Base-by-base conservation (phyloP, 2,888 invertebrate genomes). In the Teleogryllus oceanicus region DNA sequence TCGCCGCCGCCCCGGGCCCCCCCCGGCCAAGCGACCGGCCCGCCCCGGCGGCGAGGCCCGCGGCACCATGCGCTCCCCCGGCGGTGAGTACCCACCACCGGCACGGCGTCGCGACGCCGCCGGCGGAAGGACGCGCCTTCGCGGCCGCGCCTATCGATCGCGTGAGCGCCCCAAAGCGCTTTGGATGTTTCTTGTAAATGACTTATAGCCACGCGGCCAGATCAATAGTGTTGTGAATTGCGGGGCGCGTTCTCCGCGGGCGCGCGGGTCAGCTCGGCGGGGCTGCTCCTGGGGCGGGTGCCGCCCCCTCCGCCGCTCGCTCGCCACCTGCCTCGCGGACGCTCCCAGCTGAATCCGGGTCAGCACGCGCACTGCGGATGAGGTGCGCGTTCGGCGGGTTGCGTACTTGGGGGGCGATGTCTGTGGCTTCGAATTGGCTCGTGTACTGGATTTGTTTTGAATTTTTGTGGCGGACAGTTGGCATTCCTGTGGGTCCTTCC, bases 221-320 rank as follows among this genome's bases (percentile, higher is more conserved):
- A 62, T 62, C 62, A 62, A 62, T 62, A 62, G 62, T 62, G 62
- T 62, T 62, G 62, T 62, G 62, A 62, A 62, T 62, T 62, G 62
- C 62, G 62, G n/a, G 62, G 62, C 37, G 16, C 13, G 62, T 13
- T 13, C 16, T 18, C 62, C 11, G 62, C 62, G 62, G 37, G 8
- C 13, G 62, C 62, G 62, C 13, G 12, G 13, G 4, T 10, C 62
- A 13, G 62, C 62, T 13, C 62, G 62, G 16, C 62, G 62, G 62
- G 62, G 62, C 16, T 8, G 62, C 8, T 37, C 37, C 37, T 8
- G 37, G 37, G 8, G 62, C 62, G 62, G n/a, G 62, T 4, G 37
- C 16, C 13, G 62, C 62, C 16, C 16, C 62, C 62, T 13, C 62
- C 37, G 8, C 62, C 4, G n/a, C 16, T 4, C 62, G 62, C 13